Evolutionary conservation across 2,113 vertebrate genomes (phyloP), one percentile per base, ranked within the genome.

Genomic region (Lampris incognitus): DNA sequence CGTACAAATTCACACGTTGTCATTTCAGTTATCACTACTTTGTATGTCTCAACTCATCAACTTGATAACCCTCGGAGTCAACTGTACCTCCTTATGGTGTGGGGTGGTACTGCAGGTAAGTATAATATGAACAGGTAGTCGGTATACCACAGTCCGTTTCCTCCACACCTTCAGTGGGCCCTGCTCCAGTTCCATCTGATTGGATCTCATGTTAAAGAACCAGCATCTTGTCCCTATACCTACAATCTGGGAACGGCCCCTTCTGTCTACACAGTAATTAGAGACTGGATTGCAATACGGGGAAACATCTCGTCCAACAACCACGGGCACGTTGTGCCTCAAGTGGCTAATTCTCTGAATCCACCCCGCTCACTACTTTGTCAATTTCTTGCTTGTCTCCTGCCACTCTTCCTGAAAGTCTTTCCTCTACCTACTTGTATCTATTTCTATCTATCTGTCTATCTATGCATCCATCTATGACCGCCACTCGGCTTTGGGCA

Each of bases 241-340:
- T 24, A 60, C 0, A 1, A 69, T 49, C 41, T 60, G 51, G 52
- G 54, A 56, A 5, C 24, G 50, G 55, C 46, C 7, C 62, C 67
- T 60, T 71, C 59, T 51, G 38, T 55, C 62, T 69, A 64, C 11
- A 7, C 5, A 5, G 59, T 81, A 86, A 86, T 88, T 85, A 83
- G 76, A 81, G 65, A 51, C 60, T 63, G 56, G 58, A 72, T 79
- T 69, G 63, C 63, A 80, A 24, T 24, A 24, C 24, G 59, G 56
- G 76, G 81, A 61, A 51, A n/a, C 62, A 55, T 69, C 59, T 72
- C 48, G 10, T 44, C 9, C 73, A 69, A 50, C 42, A n/a, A 72
- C 73, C 56, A 72, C 56, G 66, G 63, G 40, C 71, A 2, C 38
- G 6, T 50, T 2, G 4, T 66, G 65, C 70, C 1, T 37, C 7